Percentiles rank a stretch among this genome's conserved stretches.
Evolutionary conservation across 2,797 vertebrate species (phyloP).

Genomic region (Cephalopachus bancanus): DNA sequence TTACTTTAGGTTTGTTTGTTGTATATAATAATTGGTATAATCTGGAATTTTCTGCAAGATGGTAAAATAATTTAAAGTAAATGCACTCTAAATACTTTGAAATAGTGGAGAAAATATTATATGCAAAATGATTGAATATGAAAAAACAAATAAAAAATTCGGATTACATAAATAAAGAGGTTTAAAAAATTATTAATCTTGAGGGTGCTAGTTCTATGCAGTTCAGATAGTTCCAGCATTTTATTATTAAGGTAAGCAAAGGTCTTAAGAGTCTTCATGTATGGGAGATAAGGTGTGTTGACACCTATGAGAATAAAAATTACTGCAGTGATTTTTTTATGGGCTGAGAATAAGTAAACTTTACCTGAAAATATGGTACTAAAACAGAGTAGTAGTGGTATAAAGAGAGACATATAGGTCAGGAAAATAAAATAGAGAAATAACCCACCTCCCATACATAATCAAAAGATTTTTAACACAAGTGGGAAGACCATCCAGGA

Average conservation of each 20-base stretch:
- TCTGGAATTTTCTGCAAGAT: neutral
- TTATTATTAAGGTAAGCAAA: neutral
- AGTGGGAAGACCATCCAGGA: neutral
- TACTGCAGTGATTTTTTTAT: neutral
- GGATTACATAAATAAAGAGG: neutral
- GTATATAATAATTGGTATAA: neutral
- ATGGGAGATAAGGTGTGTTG: neutral
- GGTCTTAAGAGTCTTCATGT: neutral
- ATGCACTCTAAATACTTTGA: neutral
- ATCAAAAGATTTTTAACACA: neutral
- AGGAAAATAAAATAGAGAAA: neutral
- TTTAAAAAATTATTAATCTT: neutral
- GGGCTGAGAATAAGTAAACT: neutral
- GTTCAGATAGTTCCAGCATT: neutral
- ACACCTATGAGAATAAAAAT: neutral
- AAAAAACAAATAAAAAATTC: neutral
- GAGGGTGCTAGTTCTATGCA: neutral
- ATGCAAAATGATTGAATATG: neutral
- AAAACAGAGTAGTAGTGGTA: neutral
- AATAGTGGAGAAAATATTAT: neutral
- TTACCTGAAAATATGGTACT: neutral
- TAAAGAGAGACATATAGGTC: neutral
- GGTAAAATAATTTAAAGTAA: neutral
- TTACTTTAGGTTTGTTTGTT: neutral
- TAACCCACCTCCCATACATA: neutral